Evolutionary conservation across 1,140 invertebrate genomes (phyloP).

Genomic region (Coenobita brevimanus): DNA sequence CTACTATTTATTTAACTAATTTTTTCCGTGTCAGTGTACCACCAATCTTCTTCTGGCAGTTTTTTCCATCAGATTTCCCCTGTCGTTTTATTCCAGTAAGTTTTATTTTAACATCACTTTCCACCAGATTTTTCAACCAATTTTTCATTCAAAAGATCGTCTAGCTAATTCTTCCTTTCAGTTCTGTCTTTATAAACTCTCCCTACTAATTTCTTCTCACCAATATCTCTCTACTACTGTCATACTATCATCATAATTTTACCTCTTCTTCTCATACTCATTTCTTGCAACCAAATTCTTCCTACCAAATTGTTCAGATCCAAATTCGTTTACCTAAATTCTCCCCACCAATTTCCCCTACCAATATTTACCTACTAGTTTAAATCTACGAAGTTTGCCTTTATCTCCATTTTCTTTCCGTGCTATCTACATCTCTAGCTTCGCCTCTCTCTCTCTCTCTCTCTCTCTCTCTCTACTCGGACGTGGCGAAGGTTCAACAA

Average conservation of each 20-base stretch:
- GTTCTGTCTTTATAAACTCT: not conserved
- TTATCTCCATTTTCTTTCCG: not conserved
- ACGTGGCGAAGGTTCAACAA: slow-evolving; percentile 25
- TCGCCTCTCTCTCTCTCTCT: not conserved
- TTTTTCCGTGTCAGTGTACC: too few species aligned
- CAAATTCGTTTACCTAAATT: too few species aligned
- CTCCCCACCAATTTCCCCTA: not conserved
- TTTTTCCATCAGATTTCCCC: too few species aligned
- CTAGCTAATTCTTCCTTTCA: not conserved
- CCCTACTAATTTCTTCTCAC: not conserved
- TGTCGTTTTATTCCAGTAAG: too few species aligned
- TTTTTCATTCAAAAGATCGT: too few species aligned
- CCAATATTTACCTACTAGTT: not conserved
- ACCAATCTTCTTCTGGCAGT: too few species aligned
- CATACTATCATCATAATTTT: not conserved
- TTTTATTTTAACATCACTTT: too few species aligned
- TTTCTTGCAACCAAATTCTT: too few species aligned
- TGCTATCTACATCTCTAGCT: not conserved
- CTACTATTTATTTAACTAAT: too few species aligned
- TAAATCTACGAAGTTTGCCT: not conserved
- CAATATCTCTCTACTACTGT: not conserved
- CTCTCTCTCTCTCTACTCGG: not conserved
- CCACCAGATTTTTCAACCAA: too few species aligned
- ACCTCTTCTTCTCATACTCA: not conserved
- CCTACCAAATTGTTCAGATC: too few species aligned